Evolutionary conservation across 2,113 vertebrate species (phyloP), one percentile per base, ranked within the genome.

Genomic region (Oncorhynchus masou): DNA sequence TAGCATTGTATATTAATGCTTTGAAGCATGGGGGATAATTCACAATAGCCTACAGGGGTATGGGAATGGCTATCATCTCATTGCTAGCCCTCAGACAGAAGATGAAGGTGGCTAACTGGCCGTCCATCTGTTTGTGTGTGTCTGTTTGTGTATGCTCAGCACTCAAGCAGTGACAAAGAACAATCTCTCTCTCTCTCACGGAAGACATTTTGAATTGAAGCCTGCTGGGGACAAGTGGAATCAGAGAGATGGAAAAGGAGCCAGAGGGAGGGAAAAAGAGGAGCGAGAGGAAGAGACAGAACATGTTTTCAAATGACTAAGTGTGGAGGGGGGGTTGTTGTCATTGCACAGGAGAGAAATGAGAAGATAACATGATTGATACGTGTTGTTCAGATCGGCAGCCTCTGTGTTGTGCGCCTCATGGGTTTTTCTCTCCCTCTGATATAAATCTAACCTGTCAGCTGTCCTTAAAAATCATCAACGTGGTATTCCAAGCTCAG

Each of bases 1-100:
- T 80, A 73, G 74, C 31, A 39, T 79, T 49, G 80, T 45, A 72
- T 79, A 39, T 73, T 62, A 77, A 80, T 70, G 78, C 82, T 87
- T 75, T 85, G 79, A 84, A 79, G 78, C 68, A 25, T 75, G 79
- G 79, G 49, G 83, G 73, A 79, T 84, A 77, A 89, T 79, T 87
- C 82, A 87, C 84, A 79, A 59, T 48, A 76, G 77, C 83, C 80
- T 72, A 83, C 87, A 74, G 84, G 78, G 79, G 72, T 60, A 60
- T 59, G 25, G 86, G 79, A 77, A 77, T 71, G 19, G 75, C 69
- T 31, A 70, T 54, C 51, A 74, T 81, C 79, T 24, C 70, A 9
- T 48, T 15, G n/a, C 54, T 51, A 64, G 74, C 77, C 80, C 29
- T 3, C 15, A 72, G 78, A 70, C 51, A 57, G 7, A 25, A 45